Conservation (phyloP, 2,888 invertebrate species). For the Tiliacea citrago region DNA sequence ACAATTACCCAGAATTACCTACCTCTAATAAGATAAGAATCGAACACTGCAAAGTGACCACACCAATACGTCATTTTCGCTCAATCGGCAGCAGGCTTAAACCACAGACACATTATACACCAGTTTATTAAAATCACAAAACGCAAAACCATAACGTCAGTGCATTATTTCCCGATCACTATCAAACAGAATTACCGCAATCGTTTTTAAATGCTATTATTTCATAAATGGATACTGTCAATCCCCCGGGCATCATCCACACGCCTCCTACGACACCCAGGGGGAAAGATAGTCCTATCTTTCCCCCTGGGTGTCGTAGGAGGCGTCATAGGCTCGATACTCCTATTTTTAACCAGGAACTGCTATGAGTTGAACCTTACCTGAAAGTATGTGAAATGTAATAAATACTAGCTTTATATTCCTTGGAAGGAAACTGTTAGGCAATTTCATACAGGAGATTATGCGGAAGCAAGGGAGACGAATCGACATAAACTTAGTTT, state of each 20-base stretch:
- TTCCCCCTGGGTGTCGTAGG: too few relatives aligned
- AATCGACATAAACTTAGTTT: constrained; percentile 34
- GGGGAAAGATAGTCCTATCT: constrained; percentile 47
- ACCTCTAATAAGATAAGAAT: neutral
- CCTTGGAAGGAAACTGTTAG: constrained; percentile 17
- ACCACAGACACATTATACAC: constrained; percentile 32
- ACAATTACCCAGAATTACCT: neutral
- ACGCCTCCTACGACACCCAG: constrained; percentile 43
- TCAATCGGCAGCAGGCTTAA: neutral
- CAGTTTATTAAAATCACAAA: constrained; percentile 26
- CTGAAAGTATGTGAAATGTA: constrained; percentile 36
- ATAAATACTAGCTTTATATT: constrained; percentile 40
- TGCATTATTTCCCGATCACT: constrained; percentile 26
- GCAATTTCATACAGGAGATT: constrained; percentile 47
- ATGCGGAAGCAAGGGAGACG: constrained; percentile 39
- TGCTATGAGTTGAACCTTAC: constrained; percentile 50
- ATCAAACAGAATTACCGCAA: constrained; percentile 38
- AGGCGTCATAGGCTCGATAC: too few relatives aligned
- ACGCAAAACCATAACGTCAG: constrained; percentile 4
- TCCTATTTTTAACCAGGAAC: constrained; percentile 54
- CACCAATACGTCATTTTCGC: constrained; percentile 3
- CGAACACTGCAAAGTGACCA: neutral
- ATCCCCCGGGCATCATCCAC: constrained; percentile 37
- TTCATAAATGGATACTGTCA: constrained; percentile 46
- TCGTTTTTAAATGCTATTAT: constrained; percentile 44